phyloP scores from a whole-genome alignment of 2,113 vertebrate genomes.

The Daphoenositta chrysoptera region DNA sequence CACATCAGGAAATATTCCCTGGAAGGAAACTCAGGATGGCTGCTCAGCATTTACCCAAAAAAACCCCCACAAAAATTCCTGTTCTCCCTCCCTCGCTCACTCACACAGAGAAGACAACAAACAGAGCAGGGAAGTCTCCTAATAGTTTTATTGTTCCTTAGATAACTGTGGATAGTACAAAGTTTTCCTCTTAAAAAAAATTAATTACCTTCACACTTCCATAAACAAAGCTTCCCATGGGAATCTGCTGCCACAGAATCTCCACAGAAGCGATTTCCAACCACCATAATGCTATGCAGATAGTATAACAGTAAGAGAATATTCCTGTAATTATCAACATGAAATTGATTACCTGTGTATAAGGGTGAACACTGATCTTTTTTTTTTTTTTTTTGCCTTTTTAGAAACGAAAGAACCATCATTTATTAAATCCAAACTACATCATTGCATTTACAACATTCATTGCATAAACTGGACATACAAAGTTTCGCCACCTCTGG shows the following conservation, averaged over 20 bases:
- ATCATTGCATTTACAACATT: conserved; percentile 85
- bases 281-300: conserved; percentile 14
- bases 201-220: conserved; percentile 38
- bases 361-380: conserved; percentile 66
- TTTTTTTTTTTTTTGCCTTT: conserved; percentile 48
- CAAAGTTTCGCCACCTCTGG: conserved; percentile 82
- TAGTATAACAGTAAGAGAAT: conserved; percentile 57
- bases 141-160: conserved; percentile 77
- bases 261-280: conserved; percentile 30
- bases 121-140: conserved; percentile 42
- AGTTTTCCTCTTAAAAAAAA: conserved; percentile 68
- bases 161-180: conserved; percentile 73
- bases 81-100: neutral
- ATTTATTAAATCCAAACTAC: conserved; percentile 88
- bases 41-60: neutral
- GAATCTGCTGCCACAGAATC: conserved; percentile 37
- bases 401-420: conserved; percentile 78
- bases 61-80: neutral
- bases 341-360: conserved; percentile 58
- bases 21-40: neutral
- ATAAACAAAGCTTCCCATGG: neutral
- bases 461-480: conserved; percentile 85
- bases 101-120: neutral
- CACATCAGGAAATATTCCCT: neutral
- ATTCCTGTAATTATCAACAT: conserved; percentile 40